Evolutionary conservation across 1,140 invertebrate genomes (phyloP).

Genomic region (Andricus grossulariae): DNA sequence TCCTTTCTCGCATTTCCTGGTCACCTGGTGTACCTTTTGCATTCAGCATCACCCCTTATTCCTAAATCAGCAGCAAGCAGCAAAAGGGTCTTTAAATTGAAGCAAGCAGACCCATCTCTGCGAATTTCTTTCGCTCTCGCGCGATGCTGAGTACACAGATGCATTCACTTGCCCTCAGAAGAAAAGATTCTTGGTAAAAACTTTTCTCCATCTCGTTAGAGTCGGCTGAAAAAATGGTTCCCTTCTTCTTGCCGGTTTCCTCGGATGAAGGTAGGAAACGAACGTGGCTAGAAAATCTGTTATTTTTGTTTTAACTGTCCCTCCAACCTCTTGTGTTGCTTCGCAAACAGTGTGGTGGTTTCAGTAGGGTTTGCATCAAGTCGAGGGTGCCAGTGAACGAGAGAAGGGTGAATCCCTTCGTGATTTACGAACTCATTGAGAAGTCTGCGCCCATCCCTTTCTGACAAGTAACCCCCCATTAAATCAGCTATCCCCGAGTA

Average conservation of each 20-base stretch:
- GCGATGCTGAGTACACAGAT: slow-evolving; percentile 7
- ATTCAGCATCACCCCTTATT: slow-evolving; percentile 47
- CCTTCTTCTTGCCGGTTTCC: slow-evolving; percentile 36
- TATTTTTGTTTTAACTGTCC: slow-evolving; percentile 17
- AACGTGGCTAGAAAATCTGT: slow-evolving; percentile 54
- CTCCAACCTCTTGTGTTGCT: slow-evolving; percentile 6
- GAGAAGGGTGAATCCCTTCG: slow-evolving; percentile 54
- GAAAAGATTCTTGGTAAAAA: slow-evolving; percentile 55
- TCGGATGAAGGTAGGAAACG: slow-evolving; percentile 46
- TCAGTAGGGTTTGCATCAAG: slow-evolving; percentile 45
- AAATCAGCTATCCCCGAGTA: slow-evolving; percentile 51
- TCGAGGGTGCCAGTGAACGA: slow-evolving; percentile 47
- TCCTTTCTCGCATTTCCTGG: slow-evolving; percentile 1
- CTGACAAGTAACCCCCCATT: slow-evolving; percentile 49
- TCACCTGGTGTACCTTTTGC: slow-evolving; percentile 16
- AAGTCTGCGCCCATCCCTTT: slow-evolving; percentile 50
- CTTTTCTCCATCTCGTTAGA: slow-evolving; percentile 54
- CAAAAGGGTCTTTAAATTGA: slow-evolving; percentile 35
- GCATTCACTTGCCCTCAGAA: slow-evolving; percentile 33
- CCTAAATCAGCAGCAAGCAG: slow-evolving; percentile 37
- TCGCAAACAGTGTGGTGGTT: slow-evolving; percentile 34
- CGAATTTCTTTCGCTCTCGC: slow-evolving; percentile 51
- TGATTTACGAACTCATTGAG: slow-evolving; percentile 60
- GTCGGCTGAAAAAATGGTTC: slow-evolving; percentile 40
- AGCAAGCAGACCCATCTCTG: slow-evolving; percentile 38